These are phyloP conservation scores for Setipinna tenuifilis DNA, from an alignment of 2,797 vertebrate species.

Conservation along the genomic window DNA sequence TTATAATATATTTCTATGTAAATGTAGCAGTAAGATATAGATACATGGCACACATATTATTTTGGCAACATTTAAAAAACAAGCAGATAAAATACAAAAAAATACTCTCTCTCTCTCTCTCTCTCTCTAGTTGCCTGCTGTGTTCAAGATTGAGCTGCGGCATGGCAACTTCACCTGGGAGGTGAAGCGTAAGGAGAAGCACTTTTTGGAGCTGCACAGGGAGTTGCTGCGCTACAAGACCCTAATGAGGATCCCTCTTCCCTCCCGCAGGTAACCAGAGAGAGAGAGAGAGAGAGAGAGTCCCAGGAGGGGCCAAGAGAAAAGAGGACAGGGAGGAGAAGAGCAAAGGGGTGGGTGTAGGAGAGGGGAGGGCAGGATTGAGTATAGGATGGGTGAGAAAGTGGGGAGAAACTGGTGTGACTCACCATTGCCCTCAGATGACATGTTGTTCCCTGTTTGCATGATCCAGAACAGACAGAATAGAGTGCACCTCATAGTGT, in stretches of 20 bases:
- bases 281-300: neutral
- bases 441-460: neutral
- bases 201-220: conserved; percentile 94
- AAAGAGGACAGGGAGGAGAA: neutral
- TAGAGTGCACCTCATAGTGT: too few relatives aligned
- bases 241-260: conserved; percentile 92
- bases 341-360: neutral
- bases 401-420: neutral
- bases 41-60: too few relatives aligned
- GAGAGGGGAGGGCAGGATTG: neutral
- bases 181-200: conserved; percentile 95
- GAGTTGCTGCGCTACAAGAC: conserved; percentile 96
- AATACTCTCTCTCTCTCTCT: conserved; percentile 24
- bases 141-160: conserved; percentile 92
- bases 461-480: too few relatives aligned
- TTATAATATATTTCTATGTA: too few relatives aligned
- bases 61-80: too few relatives aligned
- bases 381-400: neutral
- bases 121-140: conserved; percentile 68
- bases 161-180: conserved; percentile 94
- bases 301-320: neutral
- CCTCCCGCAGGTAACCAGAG: conserved; percentile 81
- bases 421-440: neutral
- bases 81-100: too few relatives aligned
- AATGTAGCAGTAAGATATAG: too few relatives aligned